Evolutionary conservation across 2,113 vertebrate genomes (phyloP), one percentile per base, ranked within the genome.

Genomic region (Syngnathus scovelli): DNA sequence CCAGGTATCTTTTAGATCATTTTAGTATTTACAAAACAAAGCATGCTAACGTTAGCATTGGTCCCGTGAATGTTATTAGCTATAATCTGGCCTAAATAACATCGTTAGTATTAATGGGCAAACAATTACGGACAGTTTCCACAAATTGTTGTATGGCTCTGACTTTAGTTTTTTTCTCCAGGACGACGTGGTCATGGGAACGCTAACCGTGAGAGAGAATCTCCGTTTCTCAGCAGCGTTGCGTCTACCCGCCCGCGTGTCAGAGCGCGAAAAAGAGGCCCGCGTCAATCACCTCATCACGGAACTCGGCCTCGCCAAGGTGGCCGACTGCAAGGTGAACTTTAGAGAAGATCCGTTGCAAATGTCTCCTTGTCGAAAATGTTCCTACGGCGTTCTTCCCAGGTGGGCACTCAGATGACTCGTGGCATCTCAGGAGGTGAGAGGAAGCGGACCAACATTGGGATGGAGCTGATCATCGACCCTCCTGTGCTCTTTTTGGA

Each of bases 141-240:
- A 51, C 49, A 51, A 51, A 51, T 51, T 19, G 19, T 8, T n/a
- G n/a, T 27, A 56, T 55, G 52, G 52, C 52, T 33, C n/a, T 27
- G 23, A 54, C 52, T 5, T 11, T 12, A 0, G 3, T 5, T 58
- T 58, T 5, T 58, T 36, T 11, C 12, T 36, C 13, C 56, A 99
- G 94, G 96, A 98, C 58, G 95, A 98, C 63, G 90, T 96, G 5
- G 93, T 98, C 70, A 96, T 98, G 96, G 95, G 95, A 19, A 97
- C 95, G 0, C 82, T 99, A 84, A 96, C 95, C 0, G 94, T 99
- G 51, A 92, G 94, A 86, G 95, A 98, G 85, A 99, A 99, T 58
- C 74, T 99, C 12, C 86, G 91, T 62, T 99, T 99, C 78, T 98
- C 97, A 7, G 96, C 96, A 9, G 96, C 95, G 0, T 93, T 99